Base-by-base conservation (phyloP, 2,113 vertebrate genomes). In the Pelobates fuscus region DNA sequence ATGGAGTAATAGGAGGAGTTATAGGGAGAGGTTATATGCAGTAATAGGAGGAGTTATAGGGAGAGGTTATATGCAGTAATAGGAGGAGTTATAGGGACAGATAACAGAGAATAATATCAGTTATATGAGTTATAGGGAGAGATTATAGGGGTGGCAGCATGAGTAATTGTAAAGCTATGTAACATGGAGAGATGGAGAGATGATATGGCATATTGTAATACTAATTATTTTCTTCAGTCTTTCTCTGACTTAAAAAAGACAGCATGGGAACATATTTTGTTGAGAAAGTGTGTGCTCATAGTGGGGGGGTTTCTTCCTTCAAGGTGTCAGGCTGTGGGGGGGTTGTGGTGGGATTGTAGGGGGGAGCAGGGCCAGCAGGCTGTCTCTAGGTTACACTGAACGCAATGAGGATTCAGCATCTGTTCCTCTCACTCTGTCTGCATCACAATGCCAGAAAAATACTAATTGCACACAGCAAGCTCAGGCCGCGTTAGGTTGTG, bases 341-440 rank as follows among this genome's bases (percentile, higher is more conserved):
- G 77, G 3, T 78, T 26, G 60, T 67, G 80, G 74, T 62, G 74
- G 64, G 81, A 79, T 67, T 83, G 83, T 79, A 52, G 82, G 82
- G 87, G 92, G 91, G 89, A 88, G 83, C 83, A 88, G 85, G 82
- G 90, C 91, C 91, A 92, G 88, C 84, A 87, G 87, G 86, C 88
- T 88, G 90, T 92, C 91, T 91, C 91, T 91, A 84, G 91, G 91
- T 92, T 88, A 90, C 90, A 89, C 88, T 89, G 91, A 92, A 90
- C 88, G 86, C 90, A 83, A 82, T 83, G 84, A 88, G 89, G 86
- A 87, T 85, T 87, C 83, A 88, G 89, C 91, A 93, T 89, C 90
- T 93, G 91, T 87, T 88, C 88, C 87, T 82, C 83, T 87, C 87
- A 89, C 86, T 84, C 86, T 82, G 88, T 82, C 90, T 90, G 89